Evolutionary conservation across 2,797 vertebrate genomes (phyloP).

Genomic region (Xiphorhynchus erythropygius): DNA sequence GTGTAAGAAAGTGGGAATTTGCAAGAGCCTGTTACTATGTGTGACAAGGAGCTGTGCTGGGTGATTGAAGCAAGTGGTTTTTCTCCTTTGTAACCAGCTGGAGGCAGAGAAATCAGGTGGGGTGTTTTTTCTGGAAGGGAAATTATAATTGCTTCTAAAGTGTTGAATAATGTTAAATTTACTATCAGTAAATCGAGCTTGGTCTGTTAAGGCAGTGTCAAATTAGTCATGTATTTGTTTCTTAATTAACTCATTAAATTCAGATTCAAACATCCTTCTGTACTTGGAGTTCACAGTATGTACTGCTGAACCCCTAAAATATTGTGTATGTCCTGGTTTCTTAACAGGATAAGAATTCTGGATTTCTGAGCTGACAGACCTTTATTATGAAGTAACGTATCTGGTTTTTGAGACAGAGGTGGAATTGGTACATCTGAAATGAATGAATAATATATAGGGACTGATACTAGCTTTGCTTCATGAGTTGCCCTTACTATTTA

Average conservation of each 20-base stretch:
- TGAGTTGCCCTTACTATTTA: constrained; percentile 26
- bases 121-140: background rate
- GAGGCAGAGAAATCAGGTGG: background rate
- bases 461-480: background rate
- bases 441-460: constrained; percentile 45
- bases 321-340: background rate
- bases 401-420: constrained; percentile 19
- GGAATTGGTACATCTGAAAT: constrained; percentile 34
- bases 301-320: background rate
- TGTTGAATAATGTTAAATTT: background rate
- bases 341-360: background rate
- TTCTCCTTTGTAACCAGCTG: background rate
- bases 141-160: background rate
- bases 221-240: background rate
- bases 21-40: background rate
- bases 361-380: background rate
- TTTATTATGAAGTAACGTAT: background rate
- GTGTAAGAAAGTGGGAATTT: background rate
- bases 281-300: background rate
- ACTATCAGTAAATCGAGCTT: background rate
- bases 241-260: background rate
- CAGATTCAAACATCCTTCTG: background rate
- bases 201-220: background rate
- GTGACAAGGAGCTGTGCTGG: background rate
- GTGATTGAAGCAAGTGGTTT: background rate